These are phyloP conservation scores for Myotis daubentonii DNA, from an alignment of 2,797 vertebrate species.

Conservation along the genomic window DNA sequence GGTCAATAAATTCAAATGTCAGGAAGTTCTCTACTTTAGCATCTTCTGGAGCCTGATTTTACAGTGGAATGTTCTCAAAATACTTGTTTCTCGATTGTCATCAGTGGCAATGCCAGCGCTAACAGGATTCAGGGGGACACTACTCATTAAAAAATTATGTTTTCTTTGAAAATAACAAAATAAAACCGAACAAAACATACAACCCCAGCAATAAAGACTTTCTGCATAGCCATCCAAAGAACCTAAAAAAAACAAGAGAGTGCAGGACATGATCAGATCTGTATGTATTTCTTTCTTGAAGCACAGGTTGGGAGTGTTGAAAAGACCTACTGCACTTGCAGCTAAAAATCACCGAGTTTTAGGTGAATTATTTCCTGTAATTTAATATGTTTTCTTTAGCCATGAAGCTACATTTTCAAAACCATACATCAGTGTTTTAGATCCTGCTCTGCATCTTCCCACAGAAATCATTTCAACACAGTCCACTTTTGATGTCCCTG, in stretches of 20 bases:
- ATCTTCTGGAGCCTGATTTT: background rate
- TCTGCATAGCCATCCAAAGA: background rate
- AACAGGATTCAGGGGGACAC: background rate
- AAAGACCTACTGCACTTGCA: background rate
- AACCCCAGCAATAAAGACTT: background rate
- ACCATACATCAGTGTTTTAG: background rate
- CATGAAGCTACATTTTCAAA: background rate
- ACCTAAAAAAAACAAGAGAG: background rate
- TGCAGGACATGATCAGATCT: background rate
- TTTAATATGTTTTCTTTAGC: background rate
- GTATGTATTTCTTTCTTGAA: background rate
- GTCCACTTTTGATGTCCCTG: background rate
- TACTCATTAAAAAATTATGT: background rate
- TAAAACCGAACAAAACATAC: background rate
- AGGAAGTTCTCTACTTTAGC: background rate
- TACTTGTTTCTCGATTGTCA: background rate
- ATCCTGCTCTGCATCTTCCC: background rate
- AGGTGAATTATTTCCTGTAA: background rate
- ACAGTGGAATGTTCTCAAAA: background rate
- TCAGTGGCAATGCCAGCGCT: background rate
- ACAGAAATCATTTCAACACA: background rate
- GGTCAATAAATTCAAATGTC: background rate
- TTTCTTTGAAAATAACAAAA: conserved; percentile 27
- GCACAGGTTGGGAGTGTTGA: background rate
- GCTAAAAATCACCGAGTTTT: background rate